phyloP scores from a whole-genome alignment of 2,888 invertebrate genomes.

The Tetragonula carbonaria region DNA sequence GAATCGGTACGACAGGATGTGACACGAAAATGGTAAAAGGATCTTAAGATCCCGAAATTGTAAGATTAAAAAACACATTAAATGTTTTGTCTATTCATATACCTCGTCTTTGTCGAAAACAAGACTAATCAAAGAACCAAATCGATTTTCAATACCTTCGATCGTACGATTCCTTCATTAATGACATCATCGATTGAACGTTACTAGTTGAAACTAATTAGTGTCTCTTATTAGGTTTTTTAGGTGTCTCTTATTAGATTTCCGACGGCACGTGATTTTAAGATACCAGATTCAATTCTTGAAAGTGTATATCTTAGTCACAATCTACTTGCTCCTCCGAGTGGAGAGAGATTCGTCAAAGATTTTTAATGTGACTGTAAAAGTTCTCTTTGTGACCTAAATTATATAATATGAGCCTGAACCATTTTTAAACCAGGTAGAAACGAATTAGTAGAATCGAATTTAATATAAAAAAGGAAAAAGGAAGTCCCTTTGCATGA shows the following conservation, averaged over 20 bases:
- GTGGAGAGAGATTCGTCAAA: background rate
- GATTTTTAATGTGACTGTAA: background rate
- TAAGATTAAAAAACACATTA: too few species aligned
- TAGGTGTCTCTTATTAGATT: background rate
- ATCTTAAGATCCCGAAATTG: too few species aligned
- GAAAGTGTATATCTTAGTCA: background rate
- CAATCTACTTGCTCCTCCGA: background rate
- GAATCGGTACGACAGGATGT: too few species aligned
- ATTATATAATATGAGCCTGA: background rate
- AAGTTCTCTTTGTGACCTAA: background rate
- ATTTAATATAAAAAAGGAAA: background rate
- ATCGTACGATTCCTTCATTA: slow-evolving; percentile 16
- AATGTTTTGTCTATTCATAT: too few species aligned
- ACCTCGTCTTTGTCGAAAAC: too few species aligned
- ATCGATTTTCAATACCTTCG: background rate
- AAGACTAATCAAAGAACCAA: background rate
- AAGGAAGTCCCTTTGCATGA: background rate
- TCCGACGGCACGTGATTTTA: too few species aligned
- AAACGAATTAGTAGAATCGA: background rate
- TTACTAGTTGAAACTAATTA: background rate
- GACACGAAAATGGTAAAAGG: too few species aligned
- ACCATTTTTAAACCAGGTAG: background rate
- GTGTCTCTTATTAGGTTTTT: background rate
- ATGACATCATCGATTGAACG: background rate
- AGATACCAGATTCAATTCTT: background rate